These are phyloP conservation scores for Vimba vimba DNA, from an alignment of 2,113 vertebrate genomes.

Conservation along the genomic window DNA sequence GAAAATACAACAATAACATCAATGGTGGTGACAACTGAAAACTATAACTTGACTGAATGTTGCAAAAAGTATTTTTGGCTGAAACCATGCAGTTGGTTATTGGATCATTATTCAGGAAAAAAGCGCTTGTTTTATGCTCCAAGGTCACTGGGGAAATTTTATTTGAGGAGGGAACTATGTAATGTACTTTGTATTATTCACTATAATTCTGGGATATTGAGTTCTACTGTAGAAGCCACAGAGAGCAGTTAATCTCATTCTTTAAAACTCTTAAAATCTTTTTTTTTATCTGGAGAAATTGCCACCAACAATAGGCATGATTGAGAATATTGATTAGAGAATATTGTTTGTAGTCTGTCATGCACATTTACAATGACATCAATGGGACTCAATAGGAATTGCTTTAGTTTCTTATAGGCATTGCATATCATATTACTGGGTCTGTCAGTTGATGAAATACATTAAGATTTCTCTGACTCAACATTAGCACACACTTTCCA, in stretches of 20 bases:
- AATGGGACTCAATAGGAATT: neutral
- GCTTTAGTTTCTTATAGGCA: neutral
- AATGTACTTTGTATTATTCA: neutral
- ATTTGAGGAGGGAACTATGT: neutral
- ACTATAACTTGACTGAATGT: neutral
- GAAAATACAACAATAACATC: neutral
- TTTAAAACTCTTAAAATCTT: too few species aligned
- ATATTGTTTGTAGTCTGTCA: neutral
- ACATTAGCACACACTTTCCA: too few species aligned
- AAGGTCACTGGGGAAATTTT: neutral
- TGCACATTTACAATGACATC: neutral
- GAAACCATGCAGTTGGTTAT: neutral
- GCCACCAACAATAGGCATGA: too few species aligned
- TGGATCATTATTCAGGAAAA: neutral
- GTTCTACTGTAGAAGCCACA: neutral
- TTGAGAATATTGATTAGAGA: neutral
- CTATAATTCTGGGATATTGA: neutral
- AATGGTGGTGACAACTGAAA: neutral
- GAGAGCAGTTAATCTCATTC: neutral
- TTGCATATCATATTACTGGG: neutral
- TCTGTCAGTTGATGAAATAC: neutral
- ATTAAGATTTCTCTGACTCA: neutral
- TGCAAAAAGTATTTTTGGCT: neutral
- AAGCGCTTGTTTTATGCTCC: neutral
- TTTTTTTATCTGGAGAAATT: too few species aligned